A percentile compares a stretch with the other conserved stretches of the same genome.
phyloP scores from a whole-genome alignment of 2,797 vertebrate species.

The Phrynocephalus forsythii region DNA sequence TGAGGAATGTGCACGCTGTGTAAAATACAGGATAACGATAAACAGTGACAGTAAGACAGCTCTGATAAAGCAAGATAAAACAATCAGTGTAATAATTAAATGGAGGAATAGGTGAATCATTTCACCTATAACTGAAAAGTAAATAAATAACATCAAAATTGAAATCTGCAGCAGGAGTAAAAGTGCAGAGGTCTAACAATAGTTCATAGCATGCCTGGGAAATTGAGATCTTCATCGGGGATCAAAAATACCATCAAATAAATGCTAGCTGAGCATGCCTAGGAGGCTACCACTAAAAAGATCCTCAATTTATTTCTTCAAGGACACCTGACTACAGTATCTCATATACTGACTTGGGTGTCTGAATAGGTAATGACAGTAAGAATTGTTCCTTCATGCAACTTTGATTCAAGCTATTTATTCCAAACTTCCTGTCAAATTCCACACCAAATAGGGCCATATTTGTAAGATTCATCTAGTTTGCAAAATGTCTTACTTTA shows the following conservation, averaged over 20 bases:
- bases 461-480: neutral
- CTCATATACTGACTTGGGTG: neutral
- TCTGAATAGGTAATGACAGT: neutral
- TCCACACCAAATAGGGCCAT: neutral
- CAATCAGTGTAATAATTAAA: neutral
- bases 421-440: neutral
- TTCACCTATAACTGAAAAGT: neutral
- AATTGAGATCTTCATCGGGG: constrained; percentile 48
- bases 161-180: neutral
- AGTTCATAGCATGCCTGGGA: constrained; percentile 5
- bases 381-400: neutral
- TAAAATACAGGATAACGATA: neutral
- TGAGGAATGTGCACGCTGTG: neutral
- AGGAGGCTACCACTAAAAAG: neutral
- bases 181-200: neutral
- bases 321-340: no score
- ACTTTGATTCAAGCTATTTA: neutral
- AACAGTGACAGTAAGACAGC: neutral
- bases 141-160: constrained; percentile 47
- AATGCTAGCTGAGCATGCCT: no score
- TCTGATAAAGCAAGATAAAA: neutral
- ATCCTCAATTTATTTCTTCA: neutral
- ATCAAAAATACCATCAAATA: neutral
- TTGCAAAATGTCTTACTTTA: neutral
- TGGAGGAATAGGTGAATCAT: neutral